Evolutionary conservation across 2,797 vertebrate genomes (phyloP).

Genomic region (Lepilemur ruficaudatus): DNA sequence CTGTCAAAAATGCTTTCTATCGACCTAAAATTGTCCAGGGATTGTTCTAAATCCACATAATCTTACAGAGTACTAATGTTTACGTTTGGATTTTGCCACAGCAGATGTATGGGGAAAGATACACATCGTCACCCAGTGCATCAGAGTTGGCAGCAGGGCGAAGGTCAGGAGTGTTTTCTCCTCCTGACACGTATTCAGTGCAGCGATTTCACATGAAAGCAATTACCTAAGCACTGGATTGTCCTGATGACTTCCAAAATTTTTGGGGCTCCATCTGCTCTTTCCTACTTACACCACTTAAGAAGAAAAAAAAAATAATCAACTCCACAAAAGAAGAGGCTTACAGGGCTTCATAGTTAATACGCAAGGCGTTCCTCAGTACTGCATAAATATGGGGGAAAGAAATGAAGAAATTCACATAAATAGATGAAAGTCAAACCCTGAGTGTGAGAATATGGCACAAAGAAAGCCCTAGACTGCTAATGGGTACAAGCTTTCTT

Average conservation of each 20-base stretch:
- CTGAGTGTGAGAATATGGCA: background rate
- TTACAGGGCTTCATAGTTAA: background rate
- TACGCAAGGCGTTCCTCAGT: background rate
- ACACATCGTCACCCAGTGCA: background rate
- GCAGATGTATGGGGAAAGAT: background rate
- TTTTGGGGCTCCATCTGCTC: background rate
- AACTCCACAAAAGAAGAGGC: background rate
- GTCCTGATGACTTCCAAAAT: background rate
- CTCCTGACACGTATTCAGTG: background rate
- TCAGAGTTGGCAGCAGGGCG: background rate
- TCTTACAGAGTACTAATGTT: constrained; percentile 23
- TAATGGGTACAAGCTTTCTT: background rate
- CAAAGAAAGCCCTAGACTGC: background rate
- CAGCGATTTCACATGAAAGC: background rate
- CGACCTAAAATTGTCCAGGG: constrained; percentile 27
- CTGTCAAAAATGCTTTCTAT: constrained; percentile 63
- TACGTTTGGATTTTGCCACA: background rate
- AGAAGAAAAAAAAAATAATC: background rate
- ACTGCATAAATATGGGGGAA: background rate
- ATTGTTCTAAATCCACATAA: constrained; percentile 33
- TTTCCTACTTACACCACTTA: constrained; percentile 6
- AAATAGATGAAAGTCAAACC: background rate
- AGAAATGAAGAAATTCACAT: background rate
- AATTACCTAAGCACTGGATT: background rate
- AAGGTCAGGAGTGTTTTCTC: background rate